Conservation (phyloP, 2,888 invertebrate species). For the Siphonodentalium dalli region DNA sequence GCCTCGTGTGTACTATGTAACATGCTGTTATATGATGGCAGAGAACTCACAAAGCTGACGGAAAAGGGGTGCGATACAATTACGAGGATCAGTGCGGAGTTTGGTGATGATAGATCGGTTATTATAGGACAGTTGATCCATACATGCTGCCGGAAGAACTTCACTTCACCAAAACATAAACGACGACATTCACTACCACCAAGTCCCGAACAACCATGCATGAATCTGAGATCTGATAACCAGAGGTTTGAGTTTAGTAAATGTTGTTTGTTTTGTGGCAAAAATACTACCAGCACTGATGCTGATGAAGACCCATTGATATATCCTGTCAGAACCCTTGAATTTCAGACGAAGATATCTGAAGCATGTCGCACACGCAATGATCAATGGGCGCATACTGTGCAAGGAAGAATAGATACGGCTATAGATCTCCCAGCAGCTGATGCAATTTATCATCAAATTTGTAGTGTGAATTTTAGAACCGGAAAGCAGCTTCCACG, state of each 20-base stretch:
- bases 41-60: no score
- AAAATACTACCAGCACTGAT: not conserved
- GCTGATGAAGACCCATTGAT: not conserved
- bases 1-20: no score
- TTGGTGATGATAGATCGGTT: no score
- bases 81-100: no score
- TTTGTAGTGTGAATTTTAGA: slow-evolving; percentile 4
- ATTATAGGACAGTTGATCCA: no score
- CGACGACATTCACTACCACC: no score
- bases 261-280: slow-evolving; percentile 1
- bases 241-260: not conserved
- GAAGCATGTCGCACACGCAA: slow-evolving; percentile 6
- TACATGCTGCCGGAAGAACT: no score
- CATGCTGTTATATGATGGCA: no score
- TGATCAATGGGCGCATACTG: slow-evolving; percentile 12
- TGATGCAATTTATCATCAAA: slow-evolving; percentile 11
- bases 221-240: no score
- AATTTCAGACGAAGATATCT: slow-evolving; percentile 2
- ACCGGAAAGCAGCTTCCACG: slow-evolving; percentile 1
- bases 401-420: slow-evolving; percentile 6
- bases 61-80: no score
- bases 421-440: slow-evolving; percentile 5
- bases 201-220: no score
- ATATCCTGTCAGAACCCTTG: not conserved
- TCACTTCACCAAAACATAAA: no score